phyloP scores from a whole-genome alignment of 2,113 vertebrate genomes.

The Lota lota region DNA sequence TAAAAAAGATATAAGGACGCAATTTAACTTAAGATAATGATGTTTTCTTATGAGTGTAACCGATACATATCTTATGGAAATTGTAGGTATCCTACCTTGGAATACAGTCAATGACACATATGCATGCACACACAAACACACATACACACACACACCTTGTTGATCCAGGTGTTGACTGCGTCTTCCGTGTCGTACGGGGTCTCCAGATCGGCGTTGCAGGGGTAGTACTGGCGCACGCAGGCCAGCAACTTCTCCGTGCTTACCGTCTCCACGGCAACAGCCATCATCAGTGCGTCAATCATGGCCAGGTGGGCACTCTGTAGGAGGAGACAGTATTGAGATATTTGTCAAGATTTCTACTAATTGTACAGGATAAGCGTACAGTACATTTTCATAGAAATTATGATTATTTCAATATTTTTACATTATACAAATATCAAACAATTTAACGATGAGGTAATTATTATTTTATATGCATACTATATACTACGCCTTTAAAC shows the following conservation, averaged over 20 bases:
- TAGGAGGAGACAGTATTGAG: constrained; percentile 21
- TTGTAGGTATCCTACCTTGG: too few species aligned
- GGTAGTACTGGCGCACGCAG: constrained; percentile 83
- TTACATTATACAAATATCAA: too few species aligned
- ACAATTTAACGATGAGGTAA: too few species aligned
- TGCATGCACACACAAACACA: background rate
- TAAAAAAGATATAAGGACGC: background rate
- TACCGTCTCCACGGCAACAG: constrained; percentile 89
- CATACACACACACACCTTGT: constrained; percentile 79
- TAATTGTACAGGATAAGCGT: too few species aligned
- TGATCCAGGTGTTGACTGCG: constrained; percentile 92
- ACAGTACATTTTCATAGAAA: too few species aligned
- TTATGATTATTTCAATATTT: too few species aligned
- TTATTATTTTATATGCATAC: too few species aligned
- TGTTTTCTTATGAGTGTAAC: background rate
- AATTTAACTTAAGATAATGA: background rate
- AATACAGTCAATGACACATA: background rate
- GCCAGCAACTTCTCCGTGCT: constrained; percentile 87
- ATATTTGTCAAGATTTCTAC: too few species aligned
- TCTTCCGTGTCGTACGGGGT: constrained; percentile 92
- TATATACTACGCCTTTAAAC: too few species aligned
- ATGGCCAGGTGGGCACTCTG: constrained; percentile 94
- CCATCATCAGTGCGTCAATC: constrained; percentile 97
- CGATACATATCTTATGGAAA: too few species aligned
- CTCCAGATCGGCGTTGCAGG: constrained; percentile 81